A percentile compares a stretch with the other conserved stretches of the same genome.
phyloP scores from a whole-genome alignment of 2,888 invertebrate species.

The Melieria omissa region DNA sequence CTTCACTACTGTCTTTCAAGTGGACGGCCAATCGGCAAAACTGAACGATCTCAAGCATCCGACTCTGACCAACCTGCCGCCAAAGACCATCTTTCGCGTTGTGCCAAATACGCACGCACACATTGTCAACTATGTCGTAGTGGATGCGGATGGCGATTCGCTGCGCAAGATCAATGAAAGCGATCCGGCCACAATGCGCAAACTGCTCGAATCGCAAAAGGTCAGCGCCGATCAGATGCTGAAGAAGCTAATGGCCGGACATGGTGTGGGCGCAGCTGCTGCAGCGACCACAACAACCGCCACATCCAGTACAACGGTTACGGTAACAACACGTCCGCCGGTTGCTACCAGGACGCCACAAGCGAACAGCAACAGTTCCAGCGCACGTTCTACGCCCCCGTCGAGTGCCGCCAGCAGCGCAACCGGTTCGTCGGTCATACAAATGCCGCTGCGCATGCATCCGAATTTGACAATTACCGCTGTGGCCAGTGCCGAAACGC shows the following conservation, averaged over 20 bases:
- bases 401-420: neutral
- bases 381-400: neutral
- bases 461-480: conserved; percentile 54
- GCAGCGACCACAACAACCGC: conserved; percentile 18
- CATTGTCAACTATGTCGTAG: conserved; percentile 62
- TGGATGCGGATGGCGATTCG: conserved; percentile 60
- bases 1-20: conserved; percentile 62
- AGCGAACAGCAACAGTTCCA: neutral
- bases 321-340: neutral
- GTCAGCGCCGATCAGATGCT: conserved; percentile 61
- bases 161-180: conserved; percentile 59
- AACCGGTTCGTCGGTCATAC: conserved; percentile 35
- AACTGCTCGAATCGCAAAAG: conserved; percentile 59
- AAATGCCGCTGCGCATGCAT: conserved; percentile 49
- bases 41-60: conserved; percentile 55
- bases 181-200: conserved; percentile 60
- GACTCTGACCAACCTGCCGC: neutral
- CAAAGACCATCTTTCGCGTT: conserved; percentile 58
- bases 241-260: conserved; percentile 56
- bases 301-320: conserved; percentile 30
- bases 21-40: conserved; percentile 56
- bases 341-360: neutral
- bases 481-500: conserved; percentile 48
- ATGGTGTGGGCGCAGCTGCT: conserved; percentile 31
- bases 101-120: conserved; percentile 65